Conservation (phyloP, 2,888 invertebrate genomes). For the Drosophila neonasuta region DNA sequence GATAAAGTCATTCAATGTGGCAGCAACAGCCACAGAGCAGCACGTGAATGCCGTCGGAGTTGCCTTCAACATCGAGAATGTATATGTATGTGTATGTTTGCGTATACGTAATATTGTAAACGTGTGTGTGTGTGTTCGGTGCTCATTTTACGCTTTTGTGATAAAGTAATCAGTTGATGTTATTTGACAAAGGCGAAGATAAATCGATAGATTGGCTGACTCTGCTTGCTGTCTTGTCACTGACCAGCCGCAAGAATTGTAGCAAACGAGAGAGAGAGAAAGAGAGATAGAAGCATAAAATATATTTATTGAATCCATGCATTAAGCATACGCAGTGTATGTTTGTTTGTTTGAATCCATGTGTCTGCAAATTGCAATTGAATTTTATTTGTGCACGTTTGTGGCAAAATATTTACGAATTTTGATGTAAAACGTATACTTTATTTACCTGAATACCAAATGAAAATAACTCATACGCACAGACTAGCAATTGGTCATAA, state of each 20-base stretch:
- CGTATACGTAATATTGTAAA: conserved; percentile 1
- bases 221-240: conserved; percentile 41
- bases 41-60: conserved; percentile 65
- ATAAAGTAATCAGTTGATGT: conserved; percentile 78
- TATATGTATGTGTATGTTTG: conserved; percentile 15
- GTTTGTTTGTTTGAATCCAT: background rate
- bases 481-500: conserved; percentile 29
- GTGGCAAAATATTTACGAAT: conserved; percentile 57
- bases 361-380: conserved; percentile 34
- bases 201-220: conserved; percentile 63
- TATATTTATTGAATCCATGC: conserved; percentile 61
- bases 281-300: conserved; percentile 36
- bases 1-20: conserved; percentile 74
- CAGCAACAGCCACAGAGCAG: conserved; percentile 52
- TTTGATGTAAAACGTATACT: conserved; percentile 33
- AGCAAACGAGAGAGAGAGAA: background rate
- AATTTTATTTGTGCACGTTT: conserved; percentile 48
- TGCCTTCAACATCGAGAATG: conserved; percentile 11
- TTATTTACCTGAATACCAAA: conserved; percentile 54
- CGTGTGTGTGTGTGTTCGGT: conserved; percentile 24
- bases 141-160: conserved; percentile 73
- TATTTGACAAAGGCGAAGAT: conserved; percentile 68
- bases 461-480: conserved; percentile 47
- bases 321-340: conserved; percentile 39
- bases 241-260: conserved; percentile 56